Evolutionary conservation across 2,888 invertebrate genomes (phyloP).

Genomic region (Cephalotes varians): DNA sequence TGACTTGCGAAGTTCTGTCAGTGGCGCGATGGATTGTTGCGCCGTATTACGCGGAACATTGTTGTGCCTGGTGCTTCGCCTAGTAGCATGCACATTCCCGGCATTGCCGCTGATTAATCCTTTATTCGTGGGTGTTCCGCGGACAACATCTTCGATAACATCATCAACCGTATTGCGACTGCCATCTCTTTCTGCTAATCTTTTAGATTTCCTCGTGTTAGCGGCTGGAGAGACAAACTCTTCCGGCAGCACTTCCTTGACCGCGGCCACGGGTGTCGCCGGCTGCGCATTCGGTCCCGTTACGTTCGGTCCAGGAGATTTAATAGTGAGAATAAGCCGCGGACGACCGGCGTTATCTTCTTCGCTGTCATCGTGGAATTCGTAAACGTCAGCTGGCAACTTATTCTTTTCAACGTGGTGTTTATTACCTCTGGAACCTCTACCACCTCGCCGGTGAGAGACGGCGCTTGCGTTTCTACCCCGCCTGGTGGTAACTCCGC

Average conservation of each 20-base stretch:
- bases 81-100: slow-evolving; percentile 85
- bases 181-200: slow-evolving; percentile 92
- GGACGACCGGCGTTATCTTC: slow-evolving; percentile 89
- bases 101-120: slow-evolving; percentile 80
- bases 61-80: slow-evolving; percentile 88
- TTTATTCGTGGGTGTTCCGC: slow-evolving; percentile 87
- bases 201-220: slow-evolving; percentile 93
- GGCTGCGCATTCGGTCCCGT: slow-evolving; percentile 83
- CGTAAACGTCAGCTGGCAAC: slow-evolving; percentile 93
- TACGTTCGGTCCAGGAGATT: slow-evolving; percentile 88
- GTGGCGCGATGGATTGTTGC: slow-evolving; percentile 63
- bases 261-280: slow-evolving; percentile 84
- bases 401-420: slow-evolving; percentile 87
- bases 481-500: slow-evolving; percentile 88
- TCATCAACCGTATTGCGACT: slow-evolving; percentile 93
- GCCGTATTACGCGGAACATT: slow-evolving; percentile 83
- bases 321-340: slow-evolving; percentile 93
- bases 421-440: slow-evolving; percentile 83
- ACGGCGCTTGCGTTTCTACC: slow-evolving; percentile 80
- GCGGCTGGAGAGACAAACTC: slow-evolving; percentile 89
- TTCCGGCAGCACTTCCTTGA: slow-evolving; percentile 87
- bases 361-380: slow-evolving; percentile 96
- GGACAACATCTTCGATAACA: slow-evolving; percentile 95
- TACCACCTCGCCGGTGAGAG: slow-evolving; percentile 83
- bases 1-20: slow-evolving; percentile 87